Base-by-base conservation (phyloP, 1,140 invertebrate genomes). In the Pachypeltis micranthus region DNA sequence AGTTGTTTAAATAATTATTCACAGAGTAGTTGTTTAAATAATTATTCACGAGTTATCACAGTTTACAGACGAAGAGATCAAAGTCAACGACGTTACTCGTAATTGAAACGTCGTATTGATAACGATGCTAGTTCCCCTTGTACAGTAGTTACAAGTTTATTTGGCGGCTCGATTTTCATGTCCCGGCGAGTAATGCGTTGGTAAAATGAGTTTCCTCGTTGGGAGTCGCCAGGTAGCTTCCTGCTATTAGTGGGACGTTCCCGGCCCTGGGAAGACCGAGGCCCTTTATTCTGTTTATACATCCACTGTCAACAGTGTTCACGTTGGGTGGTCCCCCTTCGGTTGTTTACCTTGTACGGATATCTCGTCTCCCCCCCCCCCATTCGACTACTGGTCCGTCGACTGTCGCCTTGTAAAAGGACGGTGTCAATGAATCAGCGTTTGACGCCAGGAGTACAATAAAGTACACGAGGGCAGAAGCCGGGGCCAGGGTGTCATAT, bases 261-360 rank as follows among this genome's bases (percentile, higher is more conserved):
- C 47, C 47, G 4, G 12, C 19, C 34, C 7, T 10, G 7, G 47
- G 47, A 51, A 10, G 47, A 51, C 47, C n/a, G n/a, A n/a, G n/a
- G n/a, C n/a, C 47, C 47, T 51, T 51, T 51, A 51, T 51, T 51
- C 47, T 51, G 47, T 51, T 51, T 51, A 51, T 51, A 51, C 47
- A 14, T 51, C 47, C 21, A 51, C 47, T 51, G 47, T 51, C 47
- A 51, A 51, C 47, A 51, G 4, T 51, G 47, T 51, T 16, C 47
- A 51, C 47, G 12, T 51, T 51, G 47, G 47, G 47, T 51, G 47
- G 47, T 3, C 47, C 23, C n/a, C 47, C 19, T 51, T 51, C 10
- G n/a, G n/a, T n/a, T 51, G 47, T 51, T 51, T 51, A 51, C 47
- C 10, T 51, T 51, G 47, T 10, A 21, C 47, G 47, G 47, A 51